Evolutionary conservation across 2,113 vertebrate species (phyloP), one percentile per base, ranked within the genome.

Genomic region (Laticauda laticaudata): DNA sequence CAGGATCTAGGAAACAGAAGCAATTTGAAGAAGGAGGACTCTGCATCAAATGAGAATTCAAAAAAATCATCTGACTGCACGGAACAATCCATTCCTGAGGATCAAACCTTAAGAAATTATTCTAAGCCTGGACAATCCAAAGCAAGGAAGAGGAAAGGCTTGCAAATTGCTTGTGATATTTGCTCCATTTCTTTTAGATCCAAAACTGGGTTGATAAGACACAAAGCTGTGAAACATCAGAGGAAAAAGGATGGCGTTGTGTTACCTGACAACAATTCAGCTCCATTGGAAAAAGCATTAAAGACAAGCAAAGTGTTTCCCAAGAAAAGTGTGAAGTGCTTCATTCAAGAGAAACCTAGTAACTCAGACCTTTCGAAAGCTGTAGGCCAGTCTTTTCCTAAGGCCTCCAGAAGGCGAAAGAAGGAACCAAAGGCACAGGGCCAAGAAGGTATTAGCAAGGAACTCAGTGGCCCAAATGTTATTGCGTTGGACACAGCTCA

Each of bases 151-250:
- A 39, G 90, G 2, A 51, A 0, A 0, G 94, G 90, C 7, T 57
- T 55, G 29, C 92, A 86, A 0, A 93, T 96, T 69, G 97, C 98
- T 86, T 99, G 99, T 0, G 98, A 99, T 94, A 97, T 99, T 94
- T 99, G 99, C 91, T 97, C 97, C 3, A 97, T 98, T 95, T 98
- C 98, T 94, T 99, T 99, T 95, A 97, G 98, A 54, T 99, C 99
- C 53, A 95, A 98, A 94, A 98, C 98, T 0, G 99, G 99, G 88
- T 97, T 99, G 95, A 99, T 98, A 94, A 98, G 99, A 95, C 99
- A 99, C 96, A 98, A 98, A 96, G 98, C 98, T 93, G 98, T 99
- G 97, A 99, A 99, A 92, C 99, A 99, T 92, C 97, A 97, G 92
- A 95, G 97, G n/a, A 98, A 94, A 94, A 94, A 94, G 0, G 56